Evolutionary conservation across 2,888 invertebrate genomes (phyloP).

Genomic region (Drosophila eohydei): DNA sequence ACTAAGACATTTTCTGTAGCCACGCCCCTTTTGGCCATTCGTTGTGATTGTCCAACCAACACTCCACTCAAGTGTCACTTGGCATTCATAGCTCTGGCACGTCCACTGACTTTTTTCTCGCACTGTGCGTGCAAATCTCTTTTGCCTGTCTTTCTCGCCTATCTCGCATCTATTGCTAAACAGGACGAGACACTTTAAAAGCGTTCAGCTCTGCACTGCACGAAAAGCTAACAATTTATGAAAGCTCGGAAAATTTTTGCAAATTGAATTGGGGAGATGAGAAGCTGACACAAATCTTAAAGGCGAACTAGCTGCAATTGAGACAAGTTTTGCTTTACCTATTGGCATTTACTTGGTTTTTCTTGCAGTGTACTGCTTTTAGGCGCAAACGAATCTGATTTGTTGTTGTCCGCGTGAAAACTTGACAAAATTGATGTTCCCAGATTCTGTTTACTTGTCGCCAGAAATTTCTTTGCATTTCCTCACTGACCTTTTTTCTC

Average conservation of each 20-base stretch:
- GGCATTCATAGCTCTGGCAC: constrained; percentile 63
- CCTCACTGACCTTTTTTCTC: constrained; percentile 13
- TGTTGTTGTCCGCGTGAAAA: constrained; percentile 57
- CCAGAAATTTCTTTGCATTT: constrained; percentile 29
- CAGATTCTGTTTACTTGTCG: constrained; percentile 62
- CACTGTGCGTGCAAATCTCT: constrained; percentile 54
- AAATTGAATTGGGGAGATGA: constrained; percentile 16
- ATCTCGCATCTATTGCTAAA: constrained; percentile 40
- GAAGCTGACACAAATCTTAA: constrained; percentile 1
- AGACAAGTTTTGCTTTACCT: not conserved
- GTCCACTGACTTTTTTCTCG: constrained; percentile 62
- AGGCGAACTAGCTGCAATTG: not conserved
- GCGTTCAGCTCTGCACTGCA: constrained; percentile 38
- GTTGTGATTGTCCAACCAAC: constrained; percentile 47
- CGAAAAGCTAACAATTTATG: not conserved
- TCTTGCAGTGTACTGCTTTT: constrained; percentile 48
- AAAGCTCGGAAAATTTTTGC: not conserved
- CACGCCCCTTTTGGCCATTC: constrained; percentile 4
- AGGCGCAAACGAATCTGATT: constrained; percentile 60
- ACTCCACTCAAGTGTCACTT: constrained; percentile 66
- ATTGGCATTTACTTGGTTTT: not conserved
- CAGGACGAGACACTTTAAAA: constrained; percentile 52
- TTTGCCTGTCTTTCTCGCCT: constrained; percentile 16
- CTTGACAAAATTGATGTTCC: constrained; percentile 70
- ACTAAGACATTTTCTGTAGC: constrained; percentile 15